These are phyloP conservation scores for Ciconia boyciana DNA, from an alignment of 2,113 vertebrate genomes.

Conservation along the genomic window DNA sequence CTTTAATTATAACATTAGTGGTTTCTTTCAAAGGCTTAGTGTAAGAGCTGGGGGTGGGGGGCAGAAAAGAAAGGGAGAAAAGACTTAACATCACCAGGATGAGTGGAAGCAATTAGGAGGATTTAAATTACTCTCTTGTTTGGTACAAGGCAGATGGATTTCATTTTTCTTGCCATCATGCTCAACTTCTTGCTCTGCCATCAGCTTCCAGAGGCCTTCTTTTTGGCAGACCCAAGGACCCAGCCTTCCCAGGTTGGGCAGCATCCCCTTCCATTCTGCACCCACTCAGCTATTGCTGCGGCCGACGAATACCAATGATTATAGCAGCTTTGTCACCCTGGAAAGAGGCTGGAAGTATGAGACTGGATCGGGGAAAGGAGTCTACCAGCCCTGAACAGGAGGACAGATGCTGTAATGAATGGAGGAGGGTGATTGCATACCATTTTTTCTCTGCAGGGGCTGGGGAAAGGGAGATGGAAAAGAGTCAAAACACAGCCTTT, in stretches of 20 bases:
- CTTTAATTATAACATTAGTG: conserved; percentile 72
- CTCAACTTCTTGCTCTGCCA: not conserved
- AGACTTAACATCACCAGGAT: conserved; percentile 54
- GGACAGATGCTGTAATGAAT: not conserved
- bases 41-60: conserved; percentile 29
- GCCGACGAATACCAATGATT: not conserved
- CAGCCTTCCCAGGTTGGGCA: not conserved
- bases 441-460: not conserved
- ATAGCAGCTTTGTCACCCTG: not conserved
- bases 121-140: conserved; percentile 56
- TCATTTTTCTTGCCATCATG: not conserved
- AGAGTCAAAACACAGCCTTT: not conserved
- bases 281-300: not conserved
- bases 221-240: not conserved
- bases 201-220: not conserved
- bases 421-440: not conserved
- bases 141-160: conserved; percentile 20
- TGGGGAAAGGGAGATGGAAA: not conserved
- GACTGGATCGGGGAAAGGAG: not conserved
- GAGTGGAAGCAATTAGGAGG: conserved; percentile 39
- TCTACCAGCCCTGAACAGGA: not conserved
- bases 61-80: conserved; percentile 50
- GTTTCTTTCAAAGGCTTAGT: conserved; percentile 61
- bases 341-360: not conserved
- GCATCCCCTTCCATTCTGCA: not conserved